Evolutionary conservation across 2,113 vertebrate species (phyloP).

Genomic region (Albula goreensis): DNA sequence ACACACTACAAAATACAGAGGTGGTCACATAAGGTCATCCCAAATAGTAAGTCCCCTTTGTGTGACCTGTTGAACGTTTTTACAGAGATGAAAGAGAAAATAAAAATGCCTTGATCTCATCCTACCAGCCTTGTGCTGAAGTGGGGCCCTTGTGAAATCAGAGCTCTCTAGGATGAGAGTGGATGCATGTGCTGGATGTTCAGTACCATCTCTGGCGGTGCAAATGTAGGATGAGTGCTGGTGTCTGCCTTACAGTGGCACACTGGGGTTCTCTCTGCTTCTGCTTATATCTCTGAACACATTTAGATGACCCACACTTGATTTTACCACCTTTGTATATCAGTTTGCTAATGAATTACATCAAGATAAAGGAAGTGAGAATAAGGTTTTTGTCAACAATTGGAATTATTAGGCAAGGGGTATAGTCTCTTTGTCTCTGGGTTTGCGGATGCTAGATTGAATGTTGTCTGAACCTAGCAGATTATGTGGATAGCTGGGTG

Average conservation of each 20-base stretch:
- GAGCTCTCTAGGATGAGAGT: not conserved
- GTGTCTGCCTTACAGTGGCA: too few relatives aligned
- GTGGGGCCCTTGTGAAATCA: not conserved
- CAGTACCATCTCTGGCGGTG: too few relatives aligned
- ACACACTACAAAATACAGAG: not conserved
- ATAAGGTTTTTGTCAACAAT: too few relatives aligned
- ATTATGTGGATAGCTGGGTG: not conserved
- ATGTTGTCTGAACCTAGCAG: not conserved
- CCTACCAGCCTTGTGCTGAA: not conserved
- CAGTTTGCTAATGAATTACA: too few relatives aligned
- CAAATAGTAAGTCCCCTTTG: not conserved
- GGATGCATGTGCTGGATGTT: not conserved
- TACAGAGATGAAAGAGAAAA: conserved; percentile 23
- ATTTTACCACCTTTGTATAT: too few relatives aligned
- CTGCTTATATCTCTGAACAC: too few relatives aligned
- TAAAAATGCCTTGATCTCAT: not conserved
- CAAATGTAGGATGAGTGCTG: too few relatives aligned
- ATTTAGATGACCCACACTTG: too few relatives aligned
- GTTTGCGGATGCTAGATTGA: too few relatives aligned
- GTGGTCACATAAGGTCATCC: not conserved
- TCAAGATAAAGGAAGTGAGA: not conserved
- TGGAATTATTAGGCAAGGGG: too few relatives aligned
- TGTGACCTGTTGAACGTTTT: conserved; percentile 16
- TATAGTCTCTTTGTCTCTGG: too few relatives aligned
- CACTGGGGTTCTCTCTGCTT: too few relatives aligned